Evolutionary conservation across 2,797 vertebrate species (phyloP), one percentile per base, ranked within the genome.

Genomic region (Semaprochilodus insignis): DNA sequence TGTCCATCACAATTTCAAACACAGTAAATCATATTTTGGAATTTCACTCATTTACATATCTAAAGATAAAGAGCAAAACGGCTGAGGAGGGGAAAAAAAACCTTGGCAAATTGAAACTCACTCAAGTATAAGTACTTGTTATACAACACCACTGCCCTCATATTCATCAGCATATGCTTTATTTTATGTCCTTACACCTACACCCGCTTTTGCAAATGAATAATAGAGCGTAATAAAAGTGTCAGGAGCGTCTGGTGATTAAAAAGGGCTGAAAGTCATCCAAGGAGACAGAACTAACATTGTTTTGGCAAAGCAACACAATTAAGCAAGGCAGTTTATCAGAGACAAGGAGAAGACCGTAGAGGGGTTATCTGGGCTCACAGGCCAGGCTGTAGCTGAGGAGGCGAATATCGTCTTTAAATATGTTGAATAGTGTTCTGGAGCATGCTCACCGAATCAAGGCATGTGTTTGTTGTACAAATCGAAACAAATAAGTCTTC

Each of bases 101-200:
- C 17, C 1, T 2, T 2, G 57, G 48, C 31, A 74, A 57, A 87
- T 90, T 89, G 92, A 48, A 40, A 52, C 10, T 15, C 14, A 25
- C 23, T 40, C 70, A 67, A 69, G 65, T 3, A 19, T 44, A 75
- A 80, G 71, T 74, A 67, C 65, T 82, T 86, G 65, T 40, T 80
- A 79, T 54, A 80, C 77, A 80, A 77, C 75, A 44, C 48, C 27
- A 78, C 67, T 31, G 13, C 66, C 13, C 17, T 63, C 51, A 80
- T 83, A 85, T 76, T 87, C 70, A 71, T 88, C 34, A 65, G 34
- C 72, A 76, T 85, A 81, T 63, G 52, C 65, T 69, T 59, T 82
- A 86, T 79, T 92, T 93, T 87, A 88, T 85, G 83, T 83, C 83
- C 86, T 87, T 83, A 85, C 88, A 89, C 81, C 81, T 86, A 65